Conservation (phyloP, 2,888 invertebrate species). For the Pollenia labialis region DNA sequence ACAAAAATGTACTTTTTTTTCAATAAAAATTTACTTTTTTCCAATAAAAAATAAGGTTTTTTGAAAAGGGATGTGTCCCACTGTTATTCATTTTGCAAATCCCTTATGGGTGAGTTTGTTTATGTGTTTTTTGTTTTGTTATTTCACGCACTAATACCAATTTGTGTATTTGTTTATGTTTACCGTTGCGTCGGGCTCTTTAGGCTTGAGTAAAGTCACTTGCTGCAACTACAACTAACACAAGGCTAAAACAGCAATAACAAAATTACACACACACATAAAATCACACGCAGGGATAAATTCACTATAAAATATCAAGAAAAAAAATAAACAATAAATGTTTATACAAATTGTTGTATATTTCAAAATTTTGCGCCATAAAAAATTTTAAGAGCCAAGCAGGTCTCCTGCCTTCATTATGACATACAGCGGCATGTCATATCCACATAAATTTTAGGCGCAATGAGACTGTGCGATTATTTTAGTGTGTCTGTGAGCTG, state of each 20-base stretch:
- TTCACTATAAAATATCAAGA: neutral
- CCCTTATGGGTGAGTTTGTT: neutral
- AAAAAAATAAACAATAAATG: constrained; percentile 17
- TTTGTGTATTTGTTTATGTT: constrained; percentile 37
- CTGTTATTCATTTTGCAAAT: neutral
- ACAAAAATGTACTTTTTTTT: neutral
- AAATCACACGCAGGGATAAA: neutral
- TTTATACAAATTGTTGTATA: constrained; percentile 10
- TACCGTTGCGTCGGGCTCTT: constrained; percentile 29
- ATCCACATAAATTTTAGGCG: constrained; percentile 15
- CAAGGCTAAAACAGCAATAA: constrained; percentile 55
- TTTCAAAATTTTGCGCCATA: constrained; percentile 19
- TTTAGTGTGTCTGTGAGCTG: neutral
- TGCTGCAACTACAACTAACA: constrained; percentile 35
- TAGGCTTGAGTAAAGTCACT: constrained; percentile 43
- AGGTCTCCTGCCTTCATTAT: constrained; percentile 55
- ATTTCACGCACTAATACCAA: constrained; percentile 54
- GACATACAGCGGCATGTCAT: constrained; percentile 63
- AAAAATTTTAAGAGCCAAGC: neutral
- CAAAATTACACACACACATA: neutral
- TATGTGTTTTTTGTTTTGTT: neutral
- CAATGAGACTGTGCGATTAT: constrained; percentile 13
- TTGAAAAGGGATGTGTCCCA: neutral
- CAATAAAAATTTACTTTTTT: no score
- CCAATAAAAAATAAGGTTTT: no score